phyloP scores from a whole-genome alignment of 2,888 invertebrate genomes.

The Amphiduros pacificus region DNA sequence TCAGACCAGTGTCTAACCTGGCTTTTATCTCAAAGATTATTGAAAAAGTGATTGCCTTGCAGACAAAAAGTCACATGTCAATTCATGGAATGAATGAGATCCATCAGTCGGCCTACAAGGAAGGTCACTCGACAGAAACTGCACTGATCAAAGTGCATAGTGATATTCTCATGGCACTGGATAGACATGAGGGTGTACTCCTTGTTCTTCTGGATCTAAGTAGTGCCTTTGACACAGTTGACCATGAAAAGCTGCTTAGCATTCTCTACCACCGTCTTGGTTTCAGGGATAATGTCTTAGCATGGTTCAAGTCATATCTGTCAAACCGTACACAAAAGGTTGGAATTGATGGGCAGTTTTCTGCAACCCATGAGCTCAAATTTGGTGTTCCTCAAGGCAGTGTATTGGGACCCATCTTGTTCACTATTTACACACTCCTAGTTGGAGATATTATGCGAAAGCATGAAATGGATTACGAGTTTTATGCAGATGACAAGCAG shows the following conservation, averaged over 20 bases:
- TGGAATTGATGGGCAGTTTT: background rate
- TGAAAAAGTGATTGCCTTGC: background rate
- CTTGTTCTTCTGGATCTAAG: conserved; percentile 1
- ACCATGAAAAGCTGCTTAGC: background rate
- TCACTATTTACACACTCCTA: background rate
- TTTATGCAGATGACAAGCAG: no score
- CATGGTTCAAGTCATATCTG: conserved; percentile 16
- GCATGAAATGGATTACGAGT: no score
- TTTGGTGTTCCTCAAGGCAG: conserved; percentile 18
- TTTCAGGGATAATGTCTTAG: conserved; percentile 1
- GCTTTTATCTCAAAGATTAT: conserved; percentile 3
- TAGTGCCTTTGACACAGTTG: background rate
- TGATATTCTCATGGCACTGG: conserved; percentile 2
- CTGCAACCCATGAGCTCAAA: background rate
- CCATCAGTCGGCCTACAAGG: conserved; percentile 5
- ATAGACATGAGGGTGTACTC: background rate
- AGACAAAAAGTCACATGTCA: background rate
- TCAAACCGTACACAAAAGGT: conserved; percentile 9
- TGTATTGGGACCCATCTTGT: conserved; percentile 11
- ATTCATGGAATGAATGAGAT: background rate
- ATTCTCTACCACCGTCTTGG: conserved; percentile 6
- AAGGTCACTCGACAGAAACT: background rate
- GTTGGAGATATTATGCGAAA: no score
- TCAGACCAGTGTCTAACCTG: conserved; percentile 3
- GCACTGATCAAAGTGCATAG: no score